phyloP scores from a whole-genome alignment of 1,140 invertebrate genomes.

The Musca vetustissima region DNA sequence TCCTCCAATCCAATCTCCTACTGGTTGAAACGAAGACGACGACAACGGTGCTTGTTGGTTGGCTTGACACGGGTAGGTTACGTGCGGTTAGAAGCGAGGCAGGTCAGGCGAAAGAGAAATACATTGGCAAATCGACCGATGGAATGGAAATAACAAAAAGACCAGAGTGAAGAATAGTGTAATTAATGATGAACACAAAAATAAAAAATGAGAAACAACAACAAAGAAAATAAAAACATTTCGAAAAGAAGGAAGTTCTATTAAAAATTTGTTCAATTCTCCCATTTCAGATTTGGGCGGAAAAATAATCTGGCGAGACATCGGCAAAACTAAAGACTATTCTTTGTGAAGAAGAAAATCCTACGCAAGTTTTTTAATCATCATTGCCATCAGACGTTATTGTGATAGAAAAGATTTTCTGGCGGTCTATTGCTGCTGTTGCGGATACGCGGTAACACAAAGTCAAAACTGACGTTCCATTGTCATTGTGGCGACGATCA shows the following conservation, averaged over 20 bases:
- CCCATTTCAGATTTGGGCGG: background rate
- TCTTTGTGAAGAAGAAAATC: conserved; percentile 2
- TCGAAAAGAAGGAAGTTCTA: too few species aligned
- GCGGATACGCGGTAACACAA: too few species aligned
- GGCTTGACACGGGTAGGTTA: conserved; percentile 15
- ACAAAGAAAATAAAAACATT: background rate
- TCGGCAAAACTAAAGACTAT: too few species aligned
- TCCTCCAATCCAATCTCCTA: background rate
- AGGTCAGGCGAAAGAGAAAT: conserved; percentile 12
- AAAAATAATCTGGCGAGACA: background rate
- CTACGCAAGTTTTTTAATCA: conserved; percentile 11
- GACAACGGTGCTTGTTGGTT: background rate
- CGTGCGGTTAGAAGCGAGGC: conserved; percentile 18
- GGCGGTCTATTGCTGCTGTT: too few species aligned
- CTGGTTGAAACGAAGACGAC: conserved; percentile 7
- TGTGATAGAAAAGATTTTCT: too few species aligned
- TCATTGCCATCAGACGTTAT: too few species aligned
- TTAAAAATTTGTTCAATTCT: background rate
- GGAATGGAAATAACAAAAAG: conserved; percentile 5
- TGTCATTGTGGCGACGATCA: too few species aligned
- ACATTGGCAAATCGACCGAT: background rate
- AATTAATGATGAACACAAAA: background rate
- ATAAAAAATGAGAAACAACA: background rate
- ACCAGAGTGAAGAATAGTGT: background rate
- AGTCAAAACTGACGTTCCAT: too few species aligned